Evolutionary conservation across 2,113 vertebrate species (phyloP).

Genomic region (Canis aureus): DNA sequence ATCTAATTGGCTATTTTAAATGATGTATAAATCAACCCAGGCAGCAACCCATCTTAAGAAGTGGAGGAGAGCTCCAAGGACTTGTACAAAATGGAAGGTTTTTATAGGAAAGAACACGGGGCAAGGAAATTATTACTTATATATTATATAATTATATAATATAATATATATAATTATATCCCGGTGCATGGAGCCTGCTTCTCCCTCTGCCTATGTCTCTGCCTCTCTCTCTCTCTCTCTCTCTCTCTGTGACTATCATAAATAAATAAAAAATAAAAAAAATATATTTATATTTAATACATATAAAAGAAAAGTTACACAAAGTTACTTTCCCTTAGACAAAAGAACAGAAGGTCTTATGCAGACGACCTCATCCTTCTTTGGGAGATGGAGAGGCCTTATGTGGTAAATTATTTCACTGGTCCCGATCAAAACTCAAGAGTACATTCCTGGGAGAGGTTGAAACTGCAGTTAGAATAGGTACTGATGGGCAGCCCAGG

Average conservation of each 20-base stretch:
- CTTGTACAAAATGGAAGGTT: not conserved
- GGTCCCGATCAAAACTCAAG: not conserved
- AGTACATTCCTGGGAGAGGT: not conserved
- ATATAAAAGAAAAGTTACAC: not conserved
- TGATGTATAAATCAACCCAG: not conserved
- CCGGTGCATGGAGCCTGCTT: no score
- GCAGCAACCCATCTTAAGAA: not conserved
- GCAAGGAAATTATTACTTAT: not conserved
- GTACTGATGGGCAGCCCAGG: not conserved
- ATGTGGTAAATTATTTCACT: not conserved
- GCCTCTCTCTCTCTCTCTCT: no score
- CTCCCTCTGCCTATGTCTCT: no score
- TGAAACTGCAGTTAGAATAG: not conserved
- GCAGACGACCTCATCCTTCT: not conserved
- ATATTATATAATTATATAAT: no score
- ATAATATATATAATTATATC: no score
- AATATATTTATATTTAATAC: no score
- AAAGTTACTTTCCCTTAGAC: not conserved
- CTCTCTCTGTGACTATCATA: no score
- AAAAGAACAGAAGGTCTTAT: not conserved
- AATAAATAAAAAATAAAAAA: no score
- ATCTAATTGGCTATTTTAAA: not conserved
- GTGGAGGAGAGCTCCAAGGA: not conserved
- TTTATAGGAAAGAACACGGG: not conserved
- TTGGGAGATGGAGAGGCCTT: not conserved